Evolutionary conservation across 1,140 invertebrate species (phyloP).

Genomic region (Bombus picipes): DNA sequence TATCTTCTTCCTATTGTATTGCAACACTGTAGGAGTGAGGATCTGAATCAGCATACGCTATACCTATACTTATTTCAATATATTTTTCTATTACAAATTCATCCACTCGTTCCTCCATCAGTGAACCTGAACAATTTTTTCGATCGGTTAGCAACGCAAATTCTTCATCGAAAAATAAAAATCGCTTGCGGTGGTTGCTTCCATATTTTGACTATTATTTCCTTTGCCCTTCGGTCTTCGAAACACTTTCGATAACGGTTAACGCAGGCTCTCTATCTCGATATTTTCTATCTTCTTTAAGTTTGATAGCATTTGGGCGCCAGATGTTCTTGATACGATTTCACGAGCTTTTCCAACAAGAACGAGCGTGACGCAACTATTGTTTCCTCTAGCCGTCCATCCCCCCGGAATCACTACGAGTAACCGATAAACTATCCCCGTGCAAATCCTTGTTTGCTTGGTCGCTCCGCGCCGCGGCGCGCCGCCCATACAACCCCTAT

Average conservation of each 20-base stretch:
- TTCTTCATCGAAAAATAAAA: not conserved
- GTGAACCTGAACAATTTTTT: too few species aligned
- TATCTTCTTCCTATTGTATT: too few species aligned
- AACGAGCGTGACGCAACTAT: not conserved
- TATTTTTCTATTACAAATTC: too few species aligned
- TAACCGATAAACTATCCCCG: slow-evolving; percentile 33
- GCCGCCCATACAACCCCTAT: slow-evolving; percentile 1
- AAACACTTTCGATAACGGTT: not conserved
- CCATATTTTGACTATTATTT: not conserved
- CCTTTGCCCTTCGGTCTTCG: not conserved
- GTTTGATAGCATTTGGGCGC: not conserved
- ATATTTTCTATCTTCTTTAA: not conserved
- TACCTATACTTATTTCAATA: too few species aligned
- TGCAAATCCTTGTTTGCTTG: not conserved
- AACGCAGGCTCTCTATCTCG: not conserved
- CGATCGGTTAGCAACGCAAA: not conserved
- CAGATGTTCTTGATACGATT: not conserved
- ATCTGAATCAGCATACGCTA: too few species aligned
- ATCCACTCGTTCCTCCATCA: too few species aligned
- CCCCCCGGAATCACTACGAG: not conserved
- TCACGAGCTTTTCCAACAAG: not conserved
- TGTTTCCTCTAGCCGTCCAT: not conserved
- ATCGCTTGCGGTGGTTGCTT: not conserved
- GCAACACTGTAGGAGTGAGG: too few species aligned
- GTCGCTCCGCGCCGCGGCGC: not conserved